Evolutionary conservation across 1,140 invertebrate genomes (phyloP).

Genomic region (Sycophila sp.): DNA sequence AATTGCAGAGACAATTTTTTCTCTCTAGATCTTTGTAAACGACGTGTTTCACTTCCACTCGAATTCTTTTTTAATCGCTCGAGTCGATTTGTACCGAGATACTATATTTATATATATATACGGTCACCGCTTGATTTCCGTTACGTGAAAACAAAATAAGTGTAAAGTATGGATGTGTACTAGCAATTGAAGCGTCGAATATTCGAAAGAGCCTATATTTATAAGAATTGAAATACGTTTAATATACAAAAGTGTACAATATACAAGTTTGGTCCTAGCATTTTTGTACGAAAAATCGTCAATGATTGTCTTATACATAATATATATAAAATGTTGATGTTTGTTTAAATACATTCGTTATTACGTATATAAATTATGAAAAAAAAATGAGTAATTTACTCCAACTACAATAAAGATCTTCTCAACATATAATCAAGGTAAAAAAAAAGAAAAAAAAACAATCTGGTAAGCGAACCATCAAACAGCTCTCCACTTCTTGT

Average conservation of each 20-base stretch:
- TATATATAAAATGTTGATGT: slow-evolving; percentile 13
- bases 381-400: background rate
- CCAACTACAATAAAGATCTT: background rate
- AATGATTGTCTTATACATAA: slow-evolving; percentile 1
- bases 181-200: background rate
- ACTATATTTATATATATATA: background rate
- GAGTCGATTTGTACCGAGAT: background rate
- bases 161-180: slow-evolving; percentile 1
- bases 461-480: background rate
- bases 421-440: background rate
- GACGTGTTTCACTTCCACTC: too few relatives aligned
- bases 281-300: slow-evolving; percentile 23
- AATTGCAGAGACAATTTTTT: background rate
- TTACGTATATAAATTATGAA: slow-evolving; percentile 5
- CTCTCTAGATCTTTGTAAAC: slow-evolving; percentile 21
- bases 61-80: slow-evolving; percentile 23
- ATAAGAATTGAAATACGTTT: slow-evolving; percentile 21
- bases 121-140: background rate
- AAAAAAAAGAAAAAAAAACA: background rate
- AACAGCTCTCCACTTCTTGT: slow-evolving; percentile 19
- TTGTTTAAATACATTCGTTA: slow-evolving; percentile 21
- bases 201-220: slow-evolving; percentile 5
- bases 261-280: slow-evolving; percentile 27
- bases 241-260: slow-evolving; percentile 14
- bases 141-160: background rate